Base-by-base conservation (phyloP, 2,888 invertebrate genomes). In the Dasypogon diadema region DNA sequence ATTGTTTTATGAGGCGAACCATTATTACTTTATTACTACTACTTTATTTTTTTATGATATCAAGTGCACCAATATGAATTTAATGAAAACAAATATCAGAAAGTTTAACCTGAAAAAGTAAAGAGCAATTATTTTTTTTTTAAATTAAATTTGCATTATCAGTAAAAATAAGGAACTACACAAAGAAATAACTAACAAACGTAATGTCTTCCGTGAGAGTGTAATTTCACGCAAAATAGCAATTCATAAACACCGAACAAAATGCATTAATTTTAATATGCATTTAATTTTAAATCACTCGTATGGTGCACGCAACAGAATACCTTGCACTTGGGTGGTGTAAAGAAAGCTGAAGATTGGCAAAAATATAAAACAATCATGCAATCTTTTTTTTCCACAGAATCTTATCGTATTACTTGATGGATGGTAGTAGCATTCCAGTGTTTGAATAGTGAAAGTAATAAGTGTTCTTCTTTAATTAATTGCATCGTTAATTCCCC, bases 401-500 rank as follows among this genome's bases (percentile, higher is more conserved):
- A 30, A 26, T 58, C 30, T 51, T 51, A 22, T 60, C 16, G 21
- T 18, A 37, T 42, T 10, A 37, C 10, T 30, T 30, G 30, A 42
- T 42, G n/a, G 8, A 42, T 42, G 42, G 8, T 42, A 42, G 46
- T 12, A 21, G 26, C 37, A 18, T 4, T n/a, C 48, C 24, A 16
- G 24, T 48, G 14, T 22, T 51, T 70, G 54, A 26, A 51, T 54
- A 54, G 70, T 70, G 70, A 70, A 70, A 70, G 70, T 70, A 54
- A 54, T 70, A 18, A 30, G 30, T 18, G 8, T 22, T 54, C 18
- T 54, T 54, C 1, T 3, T 12, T 24, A 37, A 54, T 54, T 70
- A 54, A 70, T 70, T 24, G 26, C 30, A 21, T 58, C 26, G 30
- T 22, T 63, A 21, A 63, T 37, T 63, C 42, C 48, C n/a, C 34